A percentile compares a stretch with the other conserved stretches of the same genome.
phyloP scores from a whole-genome alignment of 2,797 vertebrate genomes.

The Australoheros facetus region DNA sequence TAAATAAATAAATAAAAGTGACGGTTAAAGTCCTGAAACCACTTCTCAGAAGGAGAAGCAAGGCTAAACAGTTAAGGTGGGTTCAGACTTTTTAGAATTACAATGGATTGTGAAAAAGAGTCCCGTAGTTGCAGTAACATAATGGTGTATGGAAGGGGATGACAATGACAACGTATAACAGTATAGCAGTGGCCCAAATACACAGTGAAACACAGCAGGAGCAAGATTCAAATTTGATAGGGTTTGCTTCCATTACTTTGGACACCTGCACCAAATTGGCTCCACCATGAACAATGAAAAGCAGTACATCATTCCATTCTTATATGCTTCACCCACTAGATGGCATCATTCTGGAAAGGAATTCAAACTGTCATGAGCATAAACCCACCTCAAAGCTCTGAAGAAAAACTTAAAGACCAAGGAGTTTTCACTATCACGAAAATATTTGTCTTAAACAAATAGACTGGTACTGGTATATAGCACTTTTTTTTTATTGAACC shows the following conservation, averaged over 20 bases:
- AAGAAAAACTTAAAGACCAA: no score
- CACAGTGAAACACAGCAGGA: background rate
- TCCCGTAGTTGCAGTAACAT: background rate
- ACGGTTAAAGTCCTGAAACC: background rate
- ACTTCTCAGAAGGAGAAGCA: background rate
- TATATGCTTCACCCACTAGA: no score
- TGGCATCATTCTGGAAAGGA: no score
- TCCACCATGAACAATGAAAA: background rate
- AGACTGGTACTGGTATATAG: no score
- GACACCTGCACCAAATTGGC: background rate
- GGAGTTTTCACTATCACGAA: no score
- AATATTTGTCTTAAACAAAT: no score
- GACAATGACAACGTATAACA: background rate
- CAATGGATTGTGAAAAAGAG: background rate
- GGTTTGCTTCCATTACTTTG: background rate
- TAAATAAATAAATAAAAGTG: no score
- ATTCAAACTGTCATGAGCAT: no score
- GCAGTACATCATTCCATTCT: no score
- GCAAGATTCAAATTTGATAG: background rate
- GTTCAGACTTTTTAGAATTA: background rate
- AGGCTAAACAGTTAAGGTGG: background rate
- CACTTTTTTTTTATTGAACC: no score
- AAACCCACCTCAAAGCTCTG: no score
- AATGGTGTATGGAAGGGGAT: background rate
- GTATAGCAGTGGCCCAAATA: background rate